Conservation (phyloP, 2,113 vertebrate species). For the Hyperopisus bebe region DNA sequence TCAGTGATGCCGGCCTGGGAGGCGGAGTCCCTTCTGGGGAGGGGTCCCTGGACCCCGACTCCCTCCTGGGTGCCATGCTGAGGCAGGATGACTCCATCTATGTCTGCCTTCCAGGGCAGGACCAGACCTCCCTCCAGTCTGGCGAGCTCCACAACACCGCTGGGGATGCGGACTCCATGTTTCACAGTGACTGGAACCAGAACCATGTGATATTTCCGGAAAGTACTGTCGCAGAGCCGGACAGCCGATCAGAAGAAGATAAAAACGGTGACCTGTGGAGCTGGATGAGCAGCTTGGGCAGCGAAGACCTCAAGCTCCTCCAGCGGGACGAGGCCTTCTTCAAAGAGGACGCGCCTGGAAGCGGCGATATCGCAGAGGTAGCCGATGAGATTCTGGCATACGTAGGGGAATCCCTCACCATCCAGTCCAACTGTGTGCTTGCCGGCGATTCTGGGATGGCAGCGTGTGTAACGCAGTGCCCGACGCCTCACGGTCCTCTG, state of each 20-base stretch:
- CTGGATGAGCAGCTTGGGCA: constrained; percentile 70
- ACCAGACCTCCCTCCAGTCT: constrained; percentile 45
- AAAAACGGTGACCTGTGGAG: constrained; percentile 64
- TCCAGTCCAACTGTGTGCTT: constrained; percentile 53
- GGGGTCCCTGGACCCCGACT: constrained; percentile 59
- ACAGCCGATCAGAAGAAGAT: constrained; percentile 47
- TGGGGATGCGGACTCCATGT: constrained; percentile 36
- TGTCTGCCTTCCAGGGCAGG: constrained; percentile 57
- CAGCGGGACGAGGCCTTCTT: constrained; percentile 69
- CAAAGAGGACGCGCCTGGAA: constrained; percentile 53
- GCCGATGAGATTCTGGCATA: constrained; percentile 71
- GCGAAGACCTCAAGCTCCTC: constrained; percentile 66
- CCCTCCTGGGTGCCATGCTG: constrained; percentile 59
- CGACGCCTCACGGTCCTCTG: not conserved
- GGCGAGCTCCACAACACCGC: constrained; percentile 41
- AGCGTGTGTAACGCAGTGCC: constrained; percentile 53
- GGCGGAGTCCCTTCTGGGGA: constrained; percentile 39
- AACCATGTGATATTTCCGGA: constrained; percentile 43
- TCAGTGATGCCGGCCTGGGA: constrained; percentile 45
- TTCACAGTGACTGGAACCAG: constrained; percentile 49
- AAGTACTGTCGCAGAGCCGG: constrained; percentile 48
- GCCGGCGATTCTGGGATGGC: constrained; percentile 42
- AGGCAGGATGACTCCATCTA: constrained; percentile 73
- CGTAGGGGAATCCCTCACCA: constrained; percentile 67
- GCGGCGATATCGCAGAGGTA: constrained; percentile 55